Evolutionary conservation across 2,797 vertebrate genomes (phyloP), one percentile per base, ranked within the genome.

Genomic region (Poecilia velifera): DNA sequence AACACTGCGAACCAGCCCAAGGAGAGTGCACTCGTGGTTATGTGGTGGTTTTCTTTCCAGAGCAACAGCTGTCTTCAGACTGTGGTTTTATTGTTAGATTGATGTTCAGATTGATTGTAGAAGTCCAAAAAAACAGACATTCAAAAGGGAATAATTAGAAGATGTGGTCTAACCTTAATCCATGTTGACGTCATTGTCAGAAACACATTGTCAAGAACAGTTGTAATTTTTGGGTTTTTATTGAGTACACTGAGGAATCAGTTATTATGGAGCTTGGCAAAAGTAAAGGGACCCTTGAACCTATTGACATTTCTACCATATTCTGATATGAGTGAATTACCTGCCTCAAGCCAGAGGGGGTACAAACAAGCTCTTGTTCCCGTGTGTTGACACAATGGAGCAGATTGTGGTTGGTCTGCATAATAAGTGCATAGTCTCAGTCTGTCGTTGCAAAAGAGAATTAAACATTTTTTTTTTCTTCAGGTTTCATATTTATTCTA

Each of bases 1-100:
- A 91, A 91, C 90, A 89, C 51, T 59, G 85, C 86, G 88, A 91
- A 89, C 88, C 81, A 72, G 73, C 46, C 39, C 31, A 36, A 36
- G 62, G 31, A 64, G 41, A 45, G 78, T 71, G 57, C 25, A 34
- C 66, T 70, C 39, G 39, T 70, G 66, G 66, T 80, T 86, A 77
- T 82, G 64, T 51, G 71, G 82, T 81, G 25, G 39, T 74, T 75
- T 85, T 53, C 34, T 8, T 51, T 16, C 34, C 13, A 70, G 18
- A 57, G 34, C 0, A 0, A 49, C 12, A 39, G 47, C 36, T 57
- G 14, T 80, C 18, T 74, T 41, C 18, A 51, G 9, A 43, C 3
- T 34, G 34, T 20, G 28, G 9, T 70, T 70, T 25, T 70, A 43
- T n/a, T 70, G 22, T 43, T 13, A 25, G 12, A 70, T n/a, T 70